Conservation (phyloP, 2,113 vertebrate genomes). For the Bubalus kerabau region DNA sequence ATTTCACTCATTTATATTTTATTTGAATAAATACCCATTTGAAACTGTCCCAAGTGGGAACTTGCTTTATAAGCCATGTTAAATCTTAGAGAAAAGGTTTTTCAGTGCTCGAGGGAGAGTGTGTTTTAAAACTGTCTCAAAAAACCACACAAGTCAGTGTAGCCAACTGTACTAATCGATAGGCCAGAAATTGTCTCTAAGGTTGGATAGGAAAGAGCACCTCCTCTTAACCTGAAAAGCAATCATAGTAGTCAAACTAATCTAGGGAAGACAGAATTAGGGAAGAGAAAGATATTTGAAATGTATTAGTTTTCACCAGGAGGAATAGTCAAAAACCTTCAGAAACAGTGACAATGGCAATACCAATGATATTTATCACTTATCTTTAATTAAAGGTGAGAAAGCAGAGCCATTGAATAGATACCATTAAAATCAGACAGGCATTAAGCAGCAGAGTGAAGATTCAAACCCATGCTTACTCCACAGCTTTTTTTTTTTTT, state of each 20-base stretch:
- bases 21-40: conserved; percentile 6
- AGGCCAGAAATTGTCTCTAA: background rate
- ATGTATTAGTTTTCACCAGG: background rate
- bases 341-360: background rate
- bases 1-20: conserved; percentile 27
- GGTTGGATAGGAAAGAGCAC: background rate
- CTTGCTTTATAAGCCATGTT: background rate
- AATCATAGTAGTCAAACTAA: background rate
- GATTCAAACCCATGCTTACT: background rate
- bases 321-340: background rate
- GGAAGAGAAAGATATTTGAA: background rate
- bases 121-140: background rate
- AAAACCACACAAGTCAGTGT: background rate
- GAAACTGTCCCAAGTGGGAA: background rate
- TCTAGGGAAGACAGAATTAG: background rate
- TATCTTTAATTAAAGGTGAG: background rate
- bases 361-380: background rate
- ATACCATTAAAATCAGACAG: background rate
- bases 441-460: background rate
- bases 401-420: background rate
- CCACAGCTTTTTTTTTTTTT: background rate
- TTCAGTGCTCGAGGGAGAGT: fast-evolving
- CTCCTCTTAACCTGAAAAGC: background rate
- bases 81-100: background rate
- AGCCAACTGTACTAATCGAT: background rate